Evolutionary conservation across 2,113 vertebrate genomes (phyloP).

Genomic region (Cryptomyrus ogoouensis): DNA sequence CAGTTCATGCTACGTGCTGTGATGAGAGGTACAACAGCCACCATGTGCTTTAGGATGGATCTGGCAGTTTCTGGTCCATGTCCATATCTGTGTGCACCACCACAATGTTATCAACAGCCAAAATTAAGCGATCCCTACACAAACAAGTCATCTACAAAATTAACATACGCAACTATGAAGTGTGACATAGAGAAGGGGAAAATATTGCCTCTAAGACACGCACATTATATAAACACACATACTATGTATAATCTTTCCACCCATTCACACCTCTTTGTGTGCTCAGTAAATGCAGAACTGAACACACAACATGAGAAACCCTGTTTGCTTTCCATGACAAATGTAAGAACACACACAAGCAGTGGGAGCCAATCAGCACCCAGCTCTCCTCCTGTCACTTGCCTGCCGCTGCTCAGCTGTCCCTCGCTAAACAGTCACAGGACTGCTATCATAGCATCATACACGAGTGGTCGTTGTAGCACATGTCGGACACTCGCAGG

Average conservation of each 20-base stretch:
- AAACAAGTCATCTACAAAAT: neutral
- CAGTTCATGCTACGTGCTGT: neutral
- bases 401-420: neutral
- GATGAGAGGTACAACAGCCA: neutral
- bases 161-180: neutral
- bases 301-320: neutral
- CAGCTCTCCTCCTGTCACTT: neutral
- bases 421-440: neutral
- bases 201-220: neutral
- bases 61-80: neutral
- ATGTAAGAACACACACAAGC: neutral
- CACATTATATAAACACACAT: neutral
- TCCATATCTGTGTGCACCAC: neutral
- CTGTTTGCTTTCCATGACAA: neutral
- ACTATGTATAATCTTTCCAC: neutral
- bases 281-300: neutral
- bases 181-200: neutral
- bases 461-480: neutral
- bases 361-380: neutral
- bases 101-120: neutral
- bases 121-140: neutral
- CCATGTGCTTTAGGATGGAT: neutral
- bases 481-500: neutral
- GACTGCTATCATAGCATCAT: neutral
- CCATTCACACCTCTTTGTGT: neutral